A percentile compares a stretch with the other conserved stretches of the same genome.
Evolutionary conservation across 2,888 invertebrate species (phyloP).

Genomic region (Lathronympha strigana): DNA sequence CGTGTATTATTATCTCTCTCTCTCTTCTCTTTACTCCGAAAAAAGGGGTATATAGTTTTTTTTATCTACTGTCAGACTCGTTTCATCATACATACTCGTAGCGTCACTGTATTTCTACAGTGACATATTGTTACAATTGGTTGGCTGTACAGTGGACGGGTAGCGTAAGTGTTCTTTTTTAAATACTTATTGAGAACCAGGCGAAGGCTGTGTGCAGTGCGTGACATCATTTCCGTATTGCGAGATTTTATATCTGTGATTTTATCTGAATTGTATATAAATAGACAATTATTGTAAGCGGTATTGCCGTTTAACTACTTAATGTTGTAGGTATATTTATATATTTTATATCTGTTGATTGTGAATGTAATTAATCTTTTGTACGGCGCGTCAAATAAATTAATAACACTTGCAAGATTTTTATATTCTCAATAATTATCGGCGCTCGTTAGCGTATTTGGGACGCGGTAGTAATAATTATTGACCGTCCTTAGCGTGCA

Average conservation of each 20-base stretch:
- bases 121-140: no score
- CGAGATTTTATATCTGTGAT: conserved; percentile 43
- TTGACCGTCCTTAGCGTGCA: conserved; percentile 3
- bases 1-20: no score
- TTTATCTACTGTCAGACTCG: no score
- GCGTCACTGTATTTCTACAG: no score
- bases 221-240: conserved; percentile 20
- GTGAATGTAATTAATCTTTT: conserved; percentile 6
- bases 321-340: conserved; percentile 11
- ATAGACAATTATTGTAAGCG: background rate
- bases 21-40: no score
- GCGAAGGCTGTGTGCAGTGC: conserved; percentile 5
- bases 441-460: background rate
- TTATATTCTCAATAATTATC: background rate
- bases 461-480: background rate
- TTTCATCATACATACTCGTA: no score
- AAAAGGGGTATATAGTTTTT: no score
- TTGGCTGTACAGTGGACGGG: background rate
- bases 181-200: background rate
- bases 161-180: conserved; percentile 20
- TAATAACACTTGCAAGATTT: background rate
- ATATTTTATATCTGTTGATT: conserved; percentile 23
- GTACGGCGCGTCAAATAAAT: background rate
- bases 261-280: conserved; percentile 33
- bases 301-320: background rate